Conservation (phyloP, 37 sponge, comb jelly and placozoan genomes). For the Bolinopsis microptera region DNA sequence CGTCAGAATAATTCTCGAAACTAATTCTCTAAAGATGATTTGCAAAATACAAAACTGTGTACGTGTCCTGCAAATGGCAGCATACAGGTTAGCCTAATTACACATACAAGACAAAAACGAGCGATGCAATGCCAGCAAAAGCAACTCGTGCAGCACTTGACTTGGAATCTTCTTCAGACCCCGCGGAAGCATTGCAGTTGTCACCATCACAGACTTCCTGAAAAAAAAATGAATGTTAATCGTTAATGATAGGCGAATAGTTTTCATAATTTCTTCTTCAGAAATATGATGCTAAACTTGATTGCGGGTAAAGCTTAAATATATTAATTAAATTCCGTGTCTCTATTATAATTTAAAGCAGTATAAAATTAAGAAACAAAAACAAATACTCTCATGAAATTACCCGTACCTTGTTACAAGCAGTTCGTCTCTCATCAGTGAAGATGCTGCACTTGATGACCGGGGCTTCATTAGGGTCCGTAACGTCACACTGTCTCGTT, state of each 20-base stretch:
- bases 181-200: not conserved
- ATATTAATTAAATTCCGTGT: not conserved
- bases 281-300: too few species aligned
- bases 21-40: too few species aligned
- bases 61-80: too few species aligned
- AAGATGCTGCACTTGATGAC: not conserved
- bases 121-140: not conserved
- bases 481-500: not conserved
- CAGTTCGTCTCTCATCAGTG: not conserved
- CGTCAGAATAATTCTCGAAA: too few species aligned
- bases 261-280: too few species aligned
- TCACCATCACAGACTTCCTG: not conserved
- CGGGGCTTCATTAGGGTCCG: not conserved
- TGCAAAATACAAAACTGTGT: too few species aligned
- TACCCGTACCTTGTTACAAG: not conserved
- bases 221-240: too few species aligned
- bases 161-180: not conserved
- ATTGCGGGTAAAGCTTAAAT: too few species aligned
- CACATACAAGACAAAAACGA: too few species aligned
- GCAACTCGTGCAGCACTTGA: not conserved
- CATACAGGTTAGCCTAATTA: too few species aligned
- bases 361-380: not conserved
- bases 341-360: not conserved
- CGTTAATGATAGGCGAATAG: too few species aligned
- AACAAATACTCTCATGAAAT: not conserved